phyloP scores from a whole-genome alignment of 2,797 vertebrate species.

The Lepidocolaptes lacrymiger region DNA sequence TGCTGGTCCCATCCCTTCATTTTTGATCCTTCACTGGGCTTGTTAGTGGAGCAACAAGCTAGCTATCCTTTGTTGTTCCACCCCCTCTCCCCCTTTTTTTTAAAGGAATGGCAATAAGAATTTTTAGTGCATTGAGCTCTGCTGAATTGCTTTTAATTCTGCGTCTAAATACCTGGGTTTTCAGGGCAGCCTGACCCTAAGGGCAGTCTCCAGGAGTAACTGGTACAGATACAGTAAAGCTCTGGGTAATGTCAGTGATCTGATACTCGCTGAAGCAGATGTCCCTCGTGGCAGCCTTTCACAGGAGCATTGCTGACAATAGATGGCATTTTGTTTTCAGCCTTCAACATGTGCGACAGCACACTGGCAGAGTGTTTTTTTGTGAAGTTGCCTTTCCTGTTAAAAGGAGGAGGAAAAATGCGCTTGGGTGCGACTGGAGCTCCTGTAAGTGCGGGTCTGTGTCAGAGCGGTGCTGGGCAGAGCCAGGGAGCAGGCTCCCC shows the following conservation, averaged over 20 bases:
- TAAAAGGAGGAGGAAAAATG: conserved; percentile 8
- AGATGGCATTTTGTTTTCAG: conserved; percentile 53
- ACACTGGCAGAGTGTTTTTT: conserved; percentile 10
- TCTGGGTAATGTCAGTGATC: conserved; percentile 34
- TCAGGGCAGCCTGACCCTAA: not conserved
- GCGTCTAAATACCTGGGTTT: not conserved
- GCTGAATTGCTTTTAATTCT: not conserved
- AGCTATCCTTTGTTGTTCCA: not conserved
- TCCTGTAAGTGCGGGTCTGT: not conserved
- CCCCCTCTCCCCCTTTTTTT: not conserved
- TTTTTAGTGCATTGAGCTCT: not conserved
- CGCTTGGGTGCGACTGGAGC: not conserved
- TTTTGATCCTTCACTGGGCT: not conserved
- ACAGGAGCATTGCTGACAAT: conserved; percentile 37
- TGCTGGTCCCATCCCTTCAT: rapidly evolving
- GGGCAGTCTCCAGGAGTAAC: not conserved
- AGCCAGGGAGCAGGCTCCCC: not conserved
- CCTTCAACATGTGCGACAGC: not conserved
- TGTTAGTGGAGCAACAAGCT: not conserved
- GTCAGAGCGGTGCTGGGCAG: not conserved
- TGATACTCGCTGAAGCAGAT: conserved; percentile 41
- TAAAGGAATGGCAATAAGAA: not conserved
- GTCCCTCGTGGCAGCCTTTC: conserved; percentile 55
- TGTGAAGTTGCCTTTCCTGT: conserved; percentile 46
- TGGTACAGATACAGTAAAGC: not conserved